These are phyloP conservation scores for Pseudochromis fuscus DNA, from an alignment of 2,797 vertebrate genomes.

Conservation along the genomic window DNA sequence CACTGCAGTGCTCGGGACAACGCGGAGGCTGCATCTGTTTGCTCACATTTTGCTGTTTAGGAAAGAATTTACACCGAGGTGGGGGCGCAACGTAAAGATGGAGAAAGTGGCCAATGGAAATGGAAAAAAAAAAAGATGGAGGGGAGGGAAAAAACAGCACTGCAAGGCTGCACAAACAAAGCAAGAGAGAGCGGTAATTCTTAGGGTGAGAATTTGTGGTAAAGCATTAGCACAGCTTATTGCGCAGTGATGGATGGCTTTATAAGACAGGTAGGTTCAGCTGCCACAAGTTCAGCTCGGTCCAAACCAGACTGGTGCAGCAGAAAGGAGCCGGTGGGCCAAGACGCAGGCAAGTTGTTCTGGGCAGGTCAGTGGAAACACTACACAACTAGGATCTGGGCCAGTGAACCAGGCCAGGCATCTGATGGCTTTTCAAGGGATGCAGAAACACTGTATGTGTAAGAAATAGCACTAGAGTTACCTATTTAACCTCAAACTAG, in stretches of 20 bases:
- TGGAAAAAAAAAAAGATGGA: conserved; percentile 1
- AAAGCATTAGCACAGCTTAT: conserved; percentile 38
- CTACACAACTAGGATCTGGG: conserved; percentile 64
- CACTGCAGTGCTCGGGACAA: conserved; percentile 24
- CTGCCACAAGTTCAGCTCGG: conserved; percentile 46
- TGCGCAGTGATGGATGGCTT: conserved; percentile 51
- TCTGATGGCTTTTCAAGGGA: conserved; percentile 68
- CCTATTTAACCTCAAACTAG: conserved; percentile 36
- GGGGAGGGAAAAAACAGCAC: conserved; percentile 10
- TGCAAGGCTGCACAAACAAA: conserved; percentile 22
- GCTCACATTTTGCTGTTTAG: conserved; percentile 52
- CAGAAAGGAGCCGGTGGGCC: conserved; percentile 45
- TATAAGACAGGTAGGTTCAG: conserved; percentile 47
- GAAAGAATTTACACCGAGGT: conserved; percentile 58
- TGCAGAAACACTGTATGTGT: conserved; percentile 29
- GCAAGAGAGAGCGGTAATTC: conserved; percentile 15
- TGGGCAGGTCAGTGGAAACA: conserved; percentile 66
- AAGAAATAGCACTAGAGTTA: conserved; percentile 32
- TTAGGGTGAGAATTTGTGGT: conserved; percentile 42
- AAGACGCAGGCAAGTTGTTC: conserved; percentile 50
- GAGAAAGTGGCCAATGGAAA: not conserved
- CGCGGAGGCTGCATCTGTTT: conserved; percentile 60
- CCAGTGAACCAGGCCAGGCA: conserved; percentile 56
- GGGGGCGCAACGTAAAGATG: conserved; percentile 43
- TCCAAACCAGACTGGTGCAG: conserved; percentile 53